Evolutionary conservation across 2,888 invertebrate species (phyloP).

Genomic region (Diarsia rubi): DNA sequence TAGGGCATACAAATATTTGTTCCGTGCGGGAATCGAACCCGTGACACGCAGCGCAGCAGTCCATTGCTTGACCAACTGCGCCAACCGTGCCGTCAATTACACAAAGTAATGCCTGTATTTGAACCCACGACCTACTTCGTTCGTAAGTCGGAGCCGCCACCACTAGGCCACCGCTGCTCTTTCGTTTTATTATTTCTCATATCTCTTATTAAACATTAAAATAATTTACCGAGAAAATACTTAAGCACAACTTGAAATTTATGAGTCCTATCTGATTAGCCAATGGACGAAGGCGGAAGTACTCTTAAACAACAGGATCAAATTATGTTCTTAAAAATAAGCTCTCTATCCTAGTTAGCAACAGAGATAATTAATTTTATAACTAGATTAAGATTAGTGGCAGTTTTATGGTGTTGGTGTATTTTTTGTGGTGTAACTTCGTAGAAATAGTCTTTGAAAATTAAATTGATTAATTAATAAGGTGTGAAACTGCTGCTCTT

Average conservation of each 20-base stretch:
- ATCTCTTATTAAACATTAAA: neutral
- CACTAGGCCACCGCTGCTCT: too few relatives aligned
- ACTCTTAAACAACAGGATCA: neutral
- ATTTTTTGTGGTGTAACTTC: neutral
- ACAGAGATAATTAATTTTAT: neutral
- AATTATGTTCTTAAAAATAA: neutral
- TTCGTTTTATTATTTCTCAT: neutral
- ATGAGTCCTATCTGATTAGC: neutral
- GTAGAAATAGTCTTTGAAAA: neutral
- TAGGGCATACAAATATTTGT: too few relatives aligned
- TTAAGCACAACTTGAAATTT: neutral
- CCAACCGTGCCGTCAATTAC: too few relatives aligned
- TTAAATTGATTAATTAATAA: neutral
- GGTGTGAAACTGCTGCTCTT: constrained; percentile 9
- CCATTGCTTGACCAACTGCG: too few relatives aligned
- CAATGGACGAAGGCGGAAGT: neutral
- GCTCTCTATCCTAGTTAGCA: neutral
- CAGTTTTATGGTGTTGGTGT: neutral
- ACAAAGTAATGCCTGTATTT: too few relatives aligned
- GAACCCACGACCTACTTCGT: too few relatives aligned
- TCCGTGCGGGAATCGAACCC: too few relatives aligned
- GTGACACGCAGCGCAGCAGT: too few relatives aligned
- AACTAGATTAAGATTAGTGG: neutral
- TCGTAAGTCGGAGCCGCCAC: too few relatives aligned
- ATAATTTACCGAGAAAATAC: neutral